Conservation (phyloP, 2,113 vertebrate species). For the Oophaga pumilio region DNA sequence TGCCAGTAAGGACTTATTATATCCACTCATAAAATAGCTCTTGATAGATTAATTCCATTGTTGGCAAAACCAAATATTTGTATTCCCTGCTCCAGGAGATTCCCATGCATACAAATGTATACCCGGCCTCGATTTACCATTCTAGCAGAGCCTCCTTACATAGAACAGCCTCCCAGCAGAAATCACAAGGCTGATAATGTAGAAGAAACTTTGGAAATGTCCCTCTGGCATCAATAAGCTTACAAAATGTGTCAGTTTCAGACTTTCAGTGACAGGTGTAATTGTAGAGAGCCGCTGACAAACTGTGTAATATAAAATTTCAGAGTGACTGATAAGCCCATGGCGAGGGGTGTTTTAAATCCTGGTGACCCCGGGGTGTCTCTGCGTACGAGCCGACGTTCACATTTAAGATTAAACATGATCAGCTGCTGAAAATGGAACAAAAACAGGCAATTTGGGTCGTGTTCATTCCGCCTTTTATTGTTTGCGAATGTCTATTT, state of each 20-base stretch:
- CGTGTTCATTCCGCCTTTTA: slow-evolving; percentile 54
- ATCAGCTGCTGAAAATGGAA: slow-evolving; percentile 49
- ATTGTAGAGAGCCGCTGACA: slow-evolving; percentile 41
- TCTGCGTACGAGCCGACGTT: slow-evolving; percentile 2
- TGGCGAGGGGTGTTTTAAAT: slow-evolving; percentile 27
- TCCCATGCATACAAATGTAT: not conserved
- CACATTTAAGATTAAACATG: slow-evolving; percentile 51
- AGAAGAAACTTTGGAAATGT: slow-evolving; percentile 7
- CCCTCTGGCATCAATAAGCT: slow-evolving; percentile 20
- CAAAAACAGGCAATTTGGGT: slow-evolving; percentile 55
- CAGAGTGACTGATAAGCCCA: slow-evolving; percentile 31
- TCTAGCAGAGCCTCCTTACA: not conserved
- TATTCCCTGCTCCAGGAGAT: not conserved
- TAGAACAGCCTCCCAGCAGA: not conserved
- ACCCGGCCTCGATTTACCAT: not conserved
- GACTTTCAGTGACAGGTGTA: slow-evolving; percentile 38
- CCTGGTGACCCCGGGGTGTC: slow-evolving; percentile 43
- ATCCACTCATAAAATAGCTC: not conserved
- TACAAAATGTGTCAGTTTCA: slow-evolving; percentile 27
- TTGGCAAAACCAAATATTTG: not conserved
- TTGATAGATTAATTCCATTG: not conserved
- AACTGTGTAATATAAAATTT: slow-evolving; percentile 45
- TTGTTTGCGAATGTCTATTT: slow-evolving; percentile 54
- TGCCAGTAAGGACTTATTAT: not conserved
- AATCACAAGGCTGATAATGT: slow-evolving; percentile 1